Evolutionary conservation across 92 coral and sea anemone species (phyloP), one percentile per base, ranked within the genome.

Genomic region (Desmophyllum pertusum): DNA sequence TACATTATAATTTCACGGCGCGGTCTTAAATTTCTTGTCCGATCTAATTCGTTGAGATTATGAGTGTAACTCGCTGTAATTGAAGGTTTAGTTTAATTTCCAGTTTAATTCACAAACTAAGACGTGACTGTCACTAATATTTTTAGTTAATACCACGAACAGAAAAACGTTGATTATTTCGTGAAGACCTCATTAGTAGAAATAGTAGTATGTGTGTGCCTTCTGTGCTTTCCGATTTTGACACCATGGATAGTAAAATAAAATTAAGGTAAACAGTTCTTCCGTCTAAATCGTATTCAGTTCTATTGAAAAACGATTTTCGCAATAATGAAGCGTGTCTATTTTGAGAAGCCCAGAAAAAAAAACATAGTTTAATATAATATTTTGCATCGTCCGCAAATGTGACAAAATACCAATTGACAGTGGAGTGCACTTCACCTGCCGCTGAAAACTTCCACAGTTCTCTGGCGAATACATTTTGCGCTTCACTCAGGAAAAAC

Each of bases 1-100:
- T 15, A 6, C 39, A 25, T 38, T 77, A 42, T 43, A 27, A 19
- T 59, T 77, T 77, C 23, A n/a, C n/a, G 5, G 18, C 53, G 45
- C 37, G 37, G 37, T 55, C 69, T 37, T 43, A 40, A 27, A 75
- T 21, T 36, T 18, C 40, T 51, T 75, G 35, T 40, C 36, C 73
- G 18, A 9, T 59, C 73, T 33, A 53, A 75, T 75, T 75, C 79
- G 43, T 27, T 23, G 39, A 57, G 70, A 38, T 77, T 59, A 57
- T 61, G 38, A 48, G 25, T 41, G 43, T 77, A 37, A 57, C 40
- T 77, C 45, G 21, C 36, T 23, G 52, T 57, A 64, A 61, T 64
- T 53, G 45, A 75, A 50, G 27, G 63, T 35, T 75, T 18, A 40
- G n/a, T 27, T 78, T 15, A 78, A 38, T 43, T 73, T 30, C 53